Evolutionary conservation across 2,888 invertebrate species (phyloP).

Genomic region (Apotomis turbidana): DNA sequence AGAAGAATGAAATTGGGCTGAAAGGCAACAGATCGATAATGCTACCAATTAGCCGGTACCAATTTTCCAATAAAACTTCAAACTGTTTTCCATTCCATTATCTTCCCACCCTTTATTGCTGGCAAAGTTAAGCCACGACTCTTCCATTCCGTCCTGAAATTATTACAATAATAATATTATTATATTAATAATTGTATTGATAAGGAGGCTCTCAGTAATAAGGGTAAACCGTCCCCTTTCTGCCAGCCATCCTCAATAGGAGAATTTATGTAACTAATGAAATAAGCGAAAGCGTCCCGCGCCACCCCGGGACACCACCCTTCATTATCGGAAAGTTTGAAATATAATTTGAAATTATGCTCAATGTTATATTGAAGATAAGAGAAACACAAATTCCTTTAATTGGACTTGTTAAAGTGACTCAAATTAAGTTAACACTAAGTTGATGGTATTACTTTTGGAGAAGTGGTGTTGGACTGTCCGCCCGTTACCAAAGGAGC

Average conservation of each 20-base stretch:
- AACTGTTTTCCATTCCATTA: constrained; percentile 85
- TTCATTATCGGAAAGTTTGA: constrained; percentile 85
- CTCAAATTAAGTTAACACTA: constrained; percentile 84
- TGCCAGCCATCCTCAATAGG: constrained; percentile 83
- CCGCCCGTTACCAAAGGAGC: constrained; percentile 69
- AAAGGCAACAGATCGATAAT: constrained; percentile 77
- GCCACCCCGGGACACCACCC: constrained; percentile 67
- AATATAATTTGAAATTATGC: constrained; percentile 85
- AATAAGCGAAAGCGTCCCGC: constrained; percentile 81
- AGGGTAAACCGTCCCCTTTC: constrained; percentile 84
- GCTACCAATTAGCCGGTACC: constrained; percentile 81
- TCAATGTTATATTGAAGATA: constrained; percentile 85
- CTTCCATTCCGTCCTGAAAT: constrained; percentile 77
- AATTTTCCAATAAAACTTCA: constrained; percentile 84
- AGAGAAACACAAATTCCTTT: constrained; percentile 85
- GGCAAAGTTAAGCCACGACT: constrained; percentile 81
- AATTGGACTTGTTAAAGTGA: constrained; percentile 85
- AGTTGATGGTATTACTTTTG: constrained; percentile 84
- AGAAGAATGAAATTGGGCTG: constrained; percentile 51
- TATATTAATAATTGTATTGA: constrained; percentile 85
- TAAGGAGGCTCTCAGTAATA: constrained; percentile 84
- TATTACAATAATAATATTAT: constrained; percentile 84
- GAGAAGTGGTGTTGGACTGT: constrained; percentile 82
- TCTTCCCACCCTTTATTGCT: constrained; percentile 83
- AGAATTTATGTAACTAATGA: constrained; percentile 85